Conservation (phyloP, 2,113 vertebrate species). For the Pituophis catenifer region DNA sequence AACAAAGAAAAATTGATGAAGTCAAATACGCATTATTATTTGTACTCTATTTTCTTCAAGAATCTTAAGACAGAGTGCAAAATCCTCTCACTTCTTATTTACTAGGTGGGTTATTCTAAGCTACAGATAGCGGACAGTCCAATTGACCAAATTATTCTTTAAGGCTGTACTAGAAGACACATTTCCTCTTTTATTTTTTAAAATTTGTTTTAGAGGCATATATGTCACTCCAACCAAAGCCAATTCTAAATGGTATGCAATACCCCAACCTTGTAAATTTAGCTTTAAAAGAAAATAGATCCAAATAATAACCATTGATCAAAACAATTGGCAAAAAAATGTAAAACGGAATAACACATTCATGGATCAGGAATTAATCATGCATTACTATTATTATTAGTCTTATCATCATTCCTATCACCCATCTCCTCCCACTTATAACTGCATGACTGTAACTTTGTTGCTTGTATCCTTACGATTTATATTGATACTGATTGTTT, state of each 20-base stretch:
- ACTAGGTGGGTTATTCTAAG: background rate
- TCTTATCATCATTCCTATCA: no score
- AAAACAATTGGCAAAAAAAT: background rate
- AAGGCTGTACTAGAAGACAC: background rate
- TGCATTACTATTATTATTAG: no score
- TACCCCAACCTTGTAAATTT: background rate
- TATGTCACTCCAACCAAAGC: background rate
- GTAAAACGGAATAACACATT: background rate
- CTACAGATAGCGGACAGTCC: background rate
- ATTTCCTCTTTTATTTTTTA: background rate
- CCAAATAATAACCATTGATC: background rate
- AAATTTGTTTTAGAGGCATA: background rate
- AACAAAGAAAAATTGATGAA: background rate
- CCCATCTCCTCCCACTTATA: no score
- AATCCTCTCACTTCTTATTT: background rate
- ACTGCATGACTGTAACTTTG: no score
- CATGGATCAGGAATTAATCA: background rate
- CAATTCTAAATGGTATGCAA: background rate
- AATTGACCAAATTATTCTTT: background rate
- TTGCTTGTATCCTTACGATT: no score
- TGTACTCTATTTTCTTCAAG: background rate
- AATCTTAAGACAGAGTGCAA: background rate
- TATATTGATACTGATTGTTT: no score
- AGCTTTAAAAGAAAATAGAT: background rate
- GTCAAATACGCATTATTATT: background rate